Base-by-base conservation (phyloP, 2,113 vertebrate genomes). In the Argyrosomus japonicus region DNA sequence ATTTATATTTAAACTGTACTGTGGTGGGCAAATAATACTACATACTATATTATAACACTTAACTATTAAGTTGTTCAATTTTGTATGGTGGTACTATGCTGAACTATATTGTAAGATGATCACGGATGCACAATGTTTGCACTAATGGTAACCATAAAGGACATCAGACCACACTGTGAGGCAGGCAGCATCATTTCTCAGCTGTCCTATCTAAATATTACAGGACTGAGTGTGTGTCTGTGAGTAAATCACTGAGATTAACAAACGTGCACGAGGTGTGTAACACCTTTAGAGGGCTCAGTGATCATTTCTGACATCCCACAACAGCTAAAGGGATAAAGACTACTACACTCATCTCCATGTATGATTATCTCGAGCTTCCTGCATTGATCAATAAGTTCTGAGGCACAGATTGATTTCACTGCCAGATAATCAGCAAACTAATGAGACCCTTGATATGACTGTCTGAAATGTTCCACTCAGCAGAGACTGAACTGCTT, bases 161-260 rank as follows among this genome's bases (percentile, higher is more conserved):
- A 17, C 14, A 13, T 56, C n/a, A 56, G 54, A 18, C n/a, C 18
- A 29, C 25, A 18, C 58, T 32, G 25, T 29, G 17, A 32, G 65
- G 23, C 36, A 50, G 62, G 15, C 17, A 18, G 23, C 17, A 12
- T 0, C 47, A 3, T 50, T 11, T 18, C 65, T 68, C 2, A 23
- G 51, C 68, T 57, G 53, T 71, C n/a, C 27, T 25, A 43, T 45
- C 51, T 71, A 19, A 40, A 56, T 25, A 51, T 70, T 56, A 2
- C 69, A 58, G 29, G 13, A 14, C 13, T 25, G 51, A 56, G 68
- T 43, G 68, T 71, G 51, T 57, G n/a, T n/a, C 29, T 69, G 51
- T 23, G n/a, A n/a, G n/a, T n/a, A n/a, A n/a, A n/a, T n/a, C n/a
- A n/a, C n/a, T n/a, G n/a, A n/a, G n/a, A n/a, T n/a, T n/a, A n/a